Conservation (phyloP, 2,113 vertebrate species). For the Proterorhinus semilunaris region DNA sequence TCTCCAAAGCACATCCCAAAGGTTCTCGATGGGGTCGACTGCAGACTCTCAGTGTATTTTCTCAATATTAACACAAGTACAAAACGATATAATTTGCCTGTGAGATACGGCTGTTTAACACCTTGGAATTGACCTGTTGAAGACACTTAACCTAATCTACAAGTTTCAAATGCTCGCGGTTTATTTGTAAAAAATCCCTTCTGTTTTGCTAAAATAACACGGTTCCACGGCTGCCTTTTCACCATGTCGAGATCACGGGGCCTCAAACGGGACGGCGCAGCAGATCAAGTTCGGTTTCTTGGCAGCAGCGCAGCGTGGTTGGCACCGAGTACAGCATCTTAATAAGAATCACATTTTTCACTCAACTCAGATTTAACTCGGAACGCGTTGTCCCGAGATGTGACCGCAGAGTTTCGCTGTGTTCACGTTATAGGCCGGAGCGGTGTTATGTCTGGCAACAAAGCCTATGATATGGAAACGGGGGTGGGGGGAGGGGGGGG, state of each 20-base stretch:
- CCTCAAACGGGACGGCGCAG: conserved; percentile 49
- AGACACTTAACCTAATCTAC: not conserved
- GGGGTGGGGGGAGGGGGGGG: conserved; percentile 51
- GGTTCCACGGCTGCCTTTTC: conserved; percentile 1
- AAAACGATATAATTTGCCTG: no score
- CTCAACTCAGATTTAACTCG: conserved; percentile 67
- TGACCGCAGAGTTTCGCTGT: conserved; percentile 49
- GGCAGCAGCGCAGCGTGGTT: conserved; percentile 62
- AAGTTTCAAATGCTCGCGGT: not conserved
- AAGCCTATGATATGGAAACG: conserved; percentile 55
- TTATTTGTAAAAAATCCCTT: conserved; percentile 5
- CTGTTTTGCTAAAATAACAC: conserved; percentile 10
- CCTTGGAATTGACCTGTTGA: not conserved
- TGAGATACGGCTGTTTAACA: not conserved
- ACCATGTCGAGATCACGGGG: conserved; percentile 4
- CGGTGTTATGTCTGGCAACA: conserved; percentile 71
- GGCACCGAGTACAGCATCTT: conserved; percentile 66
- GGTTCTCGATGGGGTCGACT: no score
- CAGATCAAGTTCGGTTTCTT: conserved; percentile 63
- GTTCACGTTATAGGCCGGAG: conserved; percentile 58
- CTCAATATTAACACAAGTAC: no score
- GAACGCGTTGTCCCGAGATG: conserved; percentile 70
- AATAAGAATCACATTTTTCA: conserved; percentile 72
- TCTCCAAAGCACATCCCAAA: no score
- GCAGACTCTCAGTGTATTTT: no score